Evolutionary conservation across 1,140 invertebrate species (phyloP).

Genomic region (Alviniconcha marisindica): DNA sequence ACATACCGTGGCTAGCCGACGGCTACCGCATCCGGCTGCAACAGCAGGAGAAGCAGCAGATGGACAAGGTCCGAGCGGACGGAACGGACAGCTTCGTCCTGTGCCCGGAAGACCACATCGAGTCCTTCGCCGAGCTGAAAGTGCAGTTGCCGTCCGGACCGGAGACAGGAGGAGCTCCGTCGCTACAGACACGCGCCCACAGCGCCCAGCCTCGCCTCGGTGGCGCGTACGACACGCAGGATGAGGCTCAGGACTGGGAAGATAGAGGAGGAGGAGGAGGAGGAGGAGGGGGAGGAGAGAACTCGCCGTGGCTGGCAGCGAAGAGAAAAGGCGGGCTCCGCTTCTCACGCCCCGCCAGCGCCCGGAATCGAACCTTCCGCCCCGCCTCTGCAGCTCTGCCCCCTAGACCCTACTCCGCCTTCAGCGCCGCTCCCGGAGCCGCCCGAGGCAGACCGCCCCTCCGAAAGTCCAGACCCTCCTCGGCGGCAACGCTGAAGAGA

Average conservation of each 20-base stretch:
- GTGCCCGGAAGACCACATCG: not conserved
- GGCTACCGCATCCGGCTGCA: not conserved
- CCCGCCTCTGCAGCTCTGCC: not conserved
- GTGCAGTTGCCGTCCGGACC: not conserved
- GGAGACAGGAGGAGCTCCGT: not conserved
- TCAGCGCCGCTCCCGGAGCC: not conserved
- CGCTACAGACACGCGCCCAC: not conserved
- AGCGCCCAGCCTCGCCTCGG: no score
- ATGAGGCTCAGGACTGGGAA: no score
- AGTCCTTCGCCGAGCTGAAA: not conserved
- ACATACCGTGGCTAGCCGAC: slow-evolving; percentile 7
- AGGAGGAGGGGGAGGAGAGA: not conserved
- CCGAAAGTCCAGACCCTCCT: not conserved
- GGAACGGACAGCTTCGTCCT: not conserved
- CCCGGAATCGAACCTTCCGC: no score
- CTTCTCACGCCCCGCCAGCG: no score
- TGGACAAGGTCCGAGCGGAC: slow-evolving; percentile 1
- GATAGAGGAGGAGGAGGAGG: not conserved
- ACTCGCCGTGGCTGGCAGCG: not conserved
- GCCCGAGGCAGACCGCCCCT: not conserved
- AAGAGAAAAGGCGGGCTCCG: not conserved
- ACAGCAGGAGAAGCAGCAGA: not conserved
- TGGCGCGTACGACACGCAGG: no score
- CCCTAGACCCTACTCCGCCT: slow-evolving; percentile 8
- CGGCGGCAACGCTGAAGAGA: no score